Conservation (phyloP, 30 jellyfish, hydroid and myxozoan species). For the Hydra vulgaris region DNA sequence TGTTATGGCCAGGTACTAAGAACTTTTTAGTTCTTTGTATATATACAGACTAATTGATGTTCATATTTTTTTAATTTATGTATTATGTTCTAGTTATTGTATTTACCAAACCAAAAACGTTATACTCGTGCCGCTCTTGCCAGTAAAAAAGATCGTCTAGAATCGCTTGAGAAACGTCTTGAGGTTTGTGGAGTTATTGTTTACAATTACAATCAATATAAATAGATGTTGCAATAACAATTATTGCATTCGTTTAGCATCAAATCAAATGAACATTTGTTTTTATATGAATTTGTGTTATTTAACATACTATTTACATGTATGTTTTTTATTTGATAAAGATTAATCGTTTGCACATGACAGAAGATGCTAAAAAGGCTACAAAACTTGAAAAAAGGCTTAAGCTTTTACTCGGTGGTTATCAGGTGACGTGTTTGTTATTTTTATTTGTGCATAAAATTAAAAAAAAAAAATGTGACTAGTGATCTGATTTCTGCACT, state of each 20-base stretch:
- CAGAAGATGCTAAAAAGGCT: constrained; percentile 96
- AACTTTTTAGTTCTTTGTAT: background rate
- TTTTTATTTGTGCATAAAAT: too few species aligned
- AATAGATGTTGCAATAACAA: background rate
- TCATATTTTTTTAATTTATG: background rate
- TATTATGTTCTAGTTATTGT: constrained; percentile 42
- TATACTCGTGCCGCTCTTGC: constrained; percentile 95
- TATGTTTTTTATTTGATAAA: background rate
- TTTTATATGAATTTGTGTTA: background rate
- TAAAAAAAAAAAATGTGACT: too few species aligned
- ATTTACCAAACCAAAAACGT: constrained; percentile 85
- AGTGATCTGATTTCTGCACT: background rate
- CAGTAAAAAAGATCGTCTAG: constrained; percentile 85
- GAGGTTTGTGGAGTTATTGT: constrained; percentile 78
- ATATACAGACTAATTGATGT: background rate
- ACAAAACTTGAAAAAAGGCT: constrained; percentile 75
- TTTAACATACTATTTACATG: too few species aligned
- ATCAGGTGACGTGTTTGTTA: constrained; percentile 50
- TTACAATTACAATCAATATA: too few species aligned
- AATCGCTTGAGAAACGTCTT: constrained; percentile 72
- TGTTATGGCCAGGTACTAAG: constrained; percentile 82
- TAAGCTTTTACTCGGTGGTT: constrained; percentile 90
- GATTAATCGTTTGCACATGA: constrained; percentile 82
- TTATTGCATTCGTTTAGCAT: background rate
- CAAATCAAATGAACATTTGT: background rate